Base-by-base conservation (phyloP, 2,888 invertebrate genomes). In the Phasia obesa region DNA sequence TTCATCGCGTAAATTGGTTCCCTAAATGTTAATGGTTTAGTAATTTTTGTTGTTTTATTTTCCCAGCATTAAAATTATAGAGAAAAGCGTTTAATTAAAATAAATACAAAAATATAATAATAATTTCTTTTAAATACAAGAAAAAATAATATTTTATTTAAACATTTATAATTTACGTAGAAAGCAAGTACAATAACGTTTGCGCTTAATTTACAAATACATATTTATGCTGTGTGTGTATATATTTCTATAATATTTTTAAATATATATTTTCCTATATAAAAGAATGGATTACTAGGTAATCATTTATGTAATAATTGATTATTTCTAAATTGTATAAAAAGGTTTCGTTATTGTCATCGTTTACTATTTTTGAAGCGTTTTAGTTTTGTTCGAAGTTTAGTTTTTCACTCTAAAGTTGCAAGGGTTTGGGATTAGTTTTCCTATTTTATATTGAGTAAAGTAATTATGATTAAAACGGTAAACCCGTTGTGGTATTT, bases 401-500 rank as follows among this genome's bases (percentile, higher is more conserved):
- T 15, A 55, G 44, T n/a, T 64, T 80, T 79, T 83, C 80, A 76
- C 75, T 83, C 75, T 67, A 71, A 57, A 71, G 67, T 71, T 80
- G 60, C 51, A 53, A 44, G 44, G 57, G 44, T 42, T 64, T 31
- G 31, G 31, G 35, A 25, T 17, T 55, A 13, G 2, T 62, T 60
- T 35, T 15, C 4, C 2, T 47, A 7, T 47, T 47, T 47, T n/a
- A 42, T n/a, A n/a, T 42, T 1, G 1, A 42, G 2, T 42, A 15
- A 15, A 15, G 5, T 38, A 13, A 2, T n/a, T 42, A 13, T 42
- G 15, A 42, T 65, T 67, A 75, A 65, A 69, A 69, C 59, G 87
- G 88, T n/a, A 86, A 78, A 27, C 89, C 89, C 31, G 87, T 87
- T n/a, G 84, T 60, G 9, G 64, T 13, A 84, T 92, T 90, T 57